Conservation (phyloP, 2,113 vertebrate genomes). For the Megaceryle torquata region DNA sequence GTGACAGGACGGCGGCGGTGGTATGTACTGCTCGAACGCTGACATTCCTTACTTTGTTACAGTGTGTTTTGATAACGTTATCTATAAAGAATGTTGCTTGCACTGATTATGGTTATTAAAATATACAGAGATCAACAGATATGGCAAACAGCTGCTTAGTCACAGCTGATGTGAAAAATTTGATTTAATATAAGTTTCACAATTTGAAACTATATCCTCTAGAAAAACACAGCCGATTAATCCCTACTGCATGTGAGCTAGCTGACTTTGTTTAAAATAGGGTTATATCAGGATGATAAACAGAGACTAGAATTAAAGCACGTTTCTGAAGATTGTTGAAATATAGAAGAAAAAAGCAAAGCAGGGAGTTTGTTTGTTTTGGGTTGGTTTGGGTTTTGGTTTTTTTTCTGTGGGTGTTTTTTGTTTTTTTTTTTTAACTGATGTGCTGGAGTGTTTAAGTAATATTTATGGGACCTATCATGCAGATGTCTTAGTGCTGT, state of each 20-base stretch:
- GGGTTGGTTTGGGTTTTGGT: background rate
- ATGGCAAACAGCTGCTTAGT: conserved; percentile 51
- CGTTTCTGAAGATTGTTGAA: conserved; percentile 34
- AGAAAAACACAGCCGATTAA: conserved; percentile 30
- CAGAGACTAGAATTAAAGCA: conserved; percentile 32
- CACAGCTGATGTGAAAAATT: conserved; percentile 64
- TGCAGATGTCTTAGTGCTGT: conserved; percentile 24
- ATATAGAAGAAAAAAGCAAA: background rate
- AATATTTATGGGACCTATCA: conserved; percentile 52
- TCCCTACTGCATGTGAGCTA: conserved; percentile 14
- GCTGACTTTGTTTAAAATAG: conserved; percentile 58
- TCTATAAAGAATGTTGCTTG: conserved; percentile 49
- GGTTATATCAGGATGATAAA: conserved; percentile 45
- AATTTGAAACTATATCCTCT: conserved; percentile 36
- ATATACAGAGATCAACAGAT: conserved; percentile 51
- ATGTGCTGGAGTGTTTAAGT: conserved; percentile 52
- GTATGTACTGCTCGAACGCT: background rate
- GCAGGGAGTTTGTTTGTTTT: background rate
- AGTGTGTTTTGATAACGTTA: conserved; percentile 57
- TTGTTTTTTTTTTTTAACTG: background rate
- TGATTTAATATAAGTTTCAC: conserved; percentile 43
- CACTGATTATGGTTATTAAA: conserved; percentile 50
- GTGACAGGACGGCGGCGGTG: background rate
- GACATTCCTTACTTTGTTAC: conserved; percentile 9
- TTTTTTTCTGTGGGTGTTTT: background rate